Evolutionary conservation across 1,140 invertebrate genomes (phyloP), one percentile per base, ranked within the genome.

Genomic region (Brachionus angularis): DNA sequence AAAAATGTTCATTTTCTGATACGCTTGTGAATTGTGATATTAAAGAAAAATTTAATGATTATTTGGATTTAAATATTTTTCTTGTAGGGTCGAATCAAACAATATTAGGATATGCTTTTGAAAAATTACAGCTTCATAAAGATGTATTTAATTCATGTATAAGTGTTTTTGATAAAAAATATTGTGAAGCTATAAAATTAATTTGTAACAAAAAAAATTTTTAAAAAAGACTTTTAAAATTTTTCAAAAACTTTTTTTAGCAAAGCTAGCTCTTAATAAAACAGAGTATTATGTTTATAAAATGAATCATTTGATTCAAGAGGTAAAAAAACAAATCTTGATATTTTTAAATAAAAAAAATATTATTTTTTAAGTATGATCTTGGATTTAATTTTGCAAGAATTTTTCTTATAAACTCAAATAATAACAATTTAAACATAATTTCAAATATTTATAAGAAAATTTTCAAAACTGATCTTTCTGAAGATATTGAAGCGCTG

Each of bases 381-480:
- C 36, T 29, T 8, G 33, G 23, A 12, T 58, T 58, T 58, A 34
- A 58, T 23, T 39, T 58, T 16, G 39, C 53, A 25, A 36, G 53
- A 39, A 58, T 58, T 4, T 12, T 58, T 39, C 10, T 39, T 21
- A 39, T 21, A 7, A 23, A 23, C 12, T 39, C 21, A 16, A 58
- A 23, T 3, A 23, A 18, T 3, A 58, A 58, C 36, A 23, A 23
- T 12, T 39, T 36, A 0, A 29, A 58, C 3, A 23, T 39, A 18
- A 10, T 58, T 39, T 2, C 21, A 23, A 33, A 58, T 39, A 39
- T 21, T 21, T 58, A 58, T 36, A 21, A 42, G 10, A 14, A 36
- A 1, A 18, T 58, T 29, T 58, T 58, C 34, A 58, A 58, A 58
- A 42, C 36, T 29, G 53, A 58, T 58, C 27, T 58, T 18, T 39